These are phyloP conservation scores for Aproaerema taeniolella DNA, from an alignment of 2,888 invertebrate genomes.

Conservation along the genomic window DNA sequence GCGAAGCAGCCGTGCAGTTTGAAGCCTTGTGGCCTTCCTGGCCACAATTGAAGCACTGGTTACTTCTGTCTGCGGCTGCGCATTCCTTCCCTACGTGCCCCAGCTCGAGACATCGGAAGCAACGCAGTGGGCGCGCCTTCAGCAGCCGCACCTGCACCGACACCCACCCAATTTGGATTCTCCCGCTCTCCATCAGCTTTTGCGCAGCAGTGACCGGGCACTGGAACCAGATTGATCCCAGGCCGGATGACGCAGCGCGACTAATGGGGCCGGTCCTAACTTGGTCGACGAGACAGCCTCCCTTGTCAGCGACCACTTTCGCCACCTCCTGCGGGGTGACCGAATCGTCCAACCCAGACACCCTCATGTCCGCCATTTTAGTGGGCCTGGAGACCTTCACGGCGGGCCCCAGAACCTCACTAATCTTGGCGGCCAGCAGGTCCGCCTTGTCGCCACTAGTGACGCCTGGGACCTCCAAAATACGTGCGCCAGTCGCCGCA, in stretches of 20 bases:
- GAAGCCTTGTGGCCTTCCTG: neutral
- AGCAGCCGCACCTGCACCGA: neutral
- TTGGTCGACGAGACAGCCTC: neutral
- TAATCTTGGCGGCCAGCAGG: neutral
- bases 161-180: neutral
- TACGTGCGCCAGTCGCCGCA: neutral
- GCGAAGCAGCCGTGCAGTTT: neutral
- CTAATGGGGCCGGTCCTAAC: neutral
- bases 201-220: neutral
- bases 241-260: neutral
- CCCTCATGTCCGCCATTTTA: neutral
- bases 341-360: neutral
- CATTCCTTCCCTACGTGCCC: neutral
- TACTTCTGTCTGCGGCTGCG: neutral
- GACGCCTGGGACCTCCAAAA: neutral
- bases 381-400: neutral
- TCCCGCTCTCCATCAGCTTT: neutral
- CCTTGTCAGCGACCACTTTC: neutral
- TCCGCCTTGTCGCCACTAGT: neutral
- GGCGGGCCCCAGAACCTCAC: neutral
- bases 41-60: neutral
- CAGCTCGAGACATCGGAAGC: neutral
- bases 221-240: neutral
- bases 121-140: neutral
- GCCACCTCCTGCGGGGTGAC: neutral